Conservation (phyloP, 2,888 invertebrate species). For the Dastarcus helophoroides region DNA sequence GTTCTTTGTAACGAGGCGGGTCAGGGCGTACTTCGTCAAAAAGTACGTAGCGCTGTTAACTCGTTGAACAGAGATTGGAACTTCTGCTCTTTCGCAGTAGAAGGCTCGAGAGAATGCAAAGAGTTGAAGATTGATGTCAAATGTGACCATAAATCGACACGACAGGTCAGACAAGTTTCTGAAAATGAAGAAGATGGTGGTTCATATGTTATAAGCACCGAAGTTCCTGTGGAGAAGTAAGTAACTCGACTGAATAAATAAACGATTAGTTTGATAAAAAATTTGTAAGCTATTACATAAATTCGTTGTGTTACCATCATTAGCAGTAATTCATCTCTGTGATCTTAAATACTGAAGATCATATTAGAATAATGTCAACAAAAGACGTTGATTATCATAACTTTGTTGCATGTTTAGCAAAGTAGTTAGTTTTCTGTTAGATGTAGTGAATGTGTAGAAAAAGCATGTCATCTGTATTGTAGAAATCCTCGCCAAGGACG, state of each 20-base stretch:
- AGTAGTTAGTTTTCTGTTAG: too few species aligned
- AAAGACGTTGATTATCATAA: too few species aligned
- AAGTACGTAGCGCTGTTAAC: conserved; percentile 80
- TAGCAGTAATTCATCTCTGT: too few species aligned
- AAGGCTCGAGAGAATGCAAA: conserved; percentile 82
- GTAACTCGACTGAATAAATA: too few species aligned
- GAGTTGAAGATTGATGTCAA: conserved; percentile 84
- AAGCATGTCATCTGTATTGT: conserved; percentile 39
- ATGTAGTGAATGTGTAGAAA: conserved; percentile 28
- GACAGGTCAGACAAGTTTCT: conserved; percentile 52
- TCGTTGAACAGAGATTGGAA: conserved; percentile 91
- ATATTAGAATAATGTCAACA: too few species aligned
- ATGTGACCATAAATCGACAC: conserved; percentile 67
- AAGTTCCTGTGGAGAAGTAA: conserved; percentile 79
- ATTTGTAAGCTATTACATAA: too few species aligned
- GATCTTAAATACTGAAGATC: too few species aligned
- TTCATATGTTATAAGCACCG: conserved; percentile 70
- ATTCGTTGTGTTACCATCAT: too few species aligned
- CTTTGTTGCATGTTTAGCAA: too few species aligned
- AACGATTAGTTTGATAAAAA: too few species aligned
- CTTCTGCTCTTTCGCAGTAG: conserved; percentile 84
- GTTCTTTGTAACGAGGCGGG: conserved; percentile 93
- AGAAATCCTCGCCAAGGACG: conserved; percentile 70
- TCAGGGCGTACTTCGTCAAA: conserved; percentile 80
- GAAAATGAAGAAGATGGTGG: conserved; percentile 56